A percentile compares a stretch with the other conserved stretches of the same genome.
phyloP scores from a whole-genome alignment of 1,140 invertebrate species.

The Aphelinus certus region DNA sequence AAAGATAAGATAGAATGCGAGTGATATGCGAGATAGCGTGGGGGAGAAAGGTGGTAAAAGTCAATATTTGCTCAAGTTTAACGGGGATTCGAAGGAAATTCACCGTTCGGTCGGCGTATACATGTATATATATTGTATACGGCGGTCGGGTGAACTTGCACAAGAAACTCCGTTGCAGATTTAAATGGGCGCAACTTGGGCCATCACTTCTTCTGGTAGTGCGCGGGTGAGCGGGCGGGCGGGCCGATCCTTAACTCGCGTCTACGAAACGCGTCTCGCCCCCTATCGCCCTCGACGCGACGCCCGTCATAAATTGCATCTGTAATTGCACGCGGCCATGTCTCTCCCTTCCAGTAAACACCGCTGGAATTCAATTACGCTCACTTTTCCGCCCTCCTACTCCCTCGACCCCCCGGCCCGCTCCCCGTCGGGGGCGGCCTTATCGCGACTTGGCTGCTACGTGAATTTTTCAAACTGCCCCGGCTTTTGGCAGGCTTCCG shows the following conservation, averaged over 20 bases:
- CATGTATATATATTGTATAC: not conserved
- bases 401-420: not conserved
- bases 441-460: not conserved
- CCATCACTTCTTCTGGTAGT: not conserved
- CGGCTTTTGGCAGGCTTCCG: not conserved
- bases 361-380: conserved; percentile 19
- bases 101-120: not conserved
- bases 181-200: not conserved
- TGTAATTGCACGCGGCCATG: not conserved
- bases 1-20: no score
- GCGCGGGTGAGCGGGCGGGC: no score
- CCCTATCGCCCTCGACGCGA: not conserved
- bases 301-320: not conserved
- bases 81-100: no score
- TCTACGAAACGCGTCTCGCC: not conserved
- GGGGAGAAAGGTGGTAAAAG: no score
- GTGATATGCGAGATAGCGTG: no score
- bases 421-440: not conserved
- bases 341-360: conserved; percentile 16
- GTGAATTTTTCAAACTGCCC: not conserved
- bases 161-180: not conserved
- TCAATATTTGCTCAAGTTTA: no score
- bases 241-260: no score
- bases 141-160: not conserved
- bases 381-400: conserved; percentile 10